phyloP scores from a whole-genome alignment of 2,113 vertebrate species.

The Limnothrissa miodon region DNA sequence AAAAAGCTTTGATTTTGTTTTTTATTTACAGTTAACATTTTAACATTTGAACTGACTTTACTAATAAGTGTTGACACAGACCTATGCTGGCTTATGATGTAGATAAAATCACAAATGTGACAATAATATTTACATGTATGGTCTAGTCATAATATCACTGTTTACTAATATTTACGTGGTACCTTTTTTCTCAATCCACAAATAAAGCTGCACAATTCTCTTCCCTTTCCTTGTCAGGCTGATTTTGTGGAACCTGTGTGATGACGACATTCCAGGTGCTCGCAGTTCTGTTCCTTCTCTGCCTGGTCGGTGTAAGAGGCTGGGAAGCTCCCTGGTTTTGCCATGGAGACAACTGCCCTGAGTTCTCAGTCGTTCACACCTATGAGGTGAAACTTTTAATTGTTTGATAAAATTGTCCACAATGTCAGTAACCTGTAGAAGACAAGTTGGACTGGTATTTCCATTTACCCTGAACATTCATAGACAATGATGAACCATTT shows the following conservation, averaged over 20 bases:
- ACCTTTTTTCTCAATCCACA: neutral
- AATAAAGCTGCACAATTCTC: neutral
- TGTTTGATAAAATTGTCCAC: neutral
- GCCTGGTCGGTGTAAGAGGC: neutral
- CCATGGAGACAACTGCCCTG: constrained; percentile 40
- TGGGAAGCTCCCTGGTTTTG: constrained; percentile 46
- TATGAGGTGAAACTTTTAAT: constrained; percentile 42
- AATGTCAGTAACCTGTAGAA: neutral
- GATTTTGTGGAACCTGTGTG: neutral
- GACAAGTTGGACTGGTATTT: neutral
- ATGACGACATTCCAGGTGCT: constrained; percentile 8
- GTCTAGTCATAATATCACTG: too few relatives aligned
- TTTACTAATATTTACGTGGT: too few relatives aligned
- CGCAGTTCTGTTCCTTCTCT: neutral
- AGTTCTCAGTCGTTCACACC: constrained; percentile 18
- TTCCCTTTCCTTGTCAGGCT: neutral
- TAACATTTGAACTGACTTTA: too few relatives aligned
- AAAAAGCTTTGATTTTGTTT: neutral
- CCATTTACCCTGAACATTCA: too few relatives aligned
- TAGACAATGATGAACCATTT: neutral
- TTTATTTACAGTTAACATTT: neutral
- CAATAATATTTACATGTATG: too few relatives aligned
- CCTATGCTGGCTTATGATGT: too few relatives aligned
- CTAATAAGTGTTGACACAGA: neutral
- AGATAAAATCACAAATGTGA: too few relatives aligned